phyloP scores from a whole-genome alignment of 2,113 vertebrate species.

The Bufo gargarizans region DNA sequence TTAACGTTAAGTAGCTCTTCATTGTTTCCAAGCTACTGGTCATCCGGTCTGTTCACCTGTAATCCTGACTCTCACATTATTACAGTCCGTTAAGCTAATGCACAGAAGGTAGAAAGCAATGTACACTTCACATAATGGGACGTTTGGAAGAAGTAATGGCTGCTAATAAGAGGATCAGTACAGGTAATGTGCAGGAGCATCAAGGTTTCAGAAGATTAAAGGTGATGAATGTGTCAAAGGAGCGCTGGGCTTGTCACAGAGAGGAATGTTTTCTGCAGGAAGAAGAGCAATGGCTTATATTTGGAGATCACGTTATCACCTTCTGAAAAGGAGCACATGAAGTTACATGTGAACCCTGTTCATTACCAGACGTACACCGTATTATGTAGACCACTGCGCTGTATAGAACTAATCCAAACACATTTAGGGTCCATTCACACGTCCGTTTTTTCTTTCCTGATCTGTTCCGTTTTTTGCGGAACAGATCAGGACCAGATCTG shows the following conservation, averaged over 20 bases:
- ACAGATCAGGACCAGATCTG: too few species aligned
- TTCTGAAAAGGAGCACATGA: neutral
- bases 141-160: constrained; percentile 39
- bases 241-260: neutral
- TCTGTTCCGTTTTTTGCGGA: too few species aligned
- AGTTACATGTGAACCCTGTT: neutral
- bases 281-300: neutral
- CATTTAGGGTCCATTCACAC: too few species aligned
- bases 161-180: constrained; percentile 32
- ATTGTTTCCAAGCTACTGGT: constrained; percentile 52
- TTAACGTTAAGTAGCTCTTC: constrained; percentile 57
- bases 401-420: neutral
- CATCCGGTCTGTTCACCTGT: constrained; percentile 47
- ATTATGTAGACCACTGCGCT: neutral
- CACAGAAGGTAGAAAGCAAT: constrained; percentile 2
- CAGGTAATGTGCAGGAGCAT: constrained; percentile 14
- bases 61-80: constrained; percentile 53
- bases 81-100: neutral
- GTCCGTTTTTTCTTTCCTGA: too few species aligned
- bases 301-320: neutral
- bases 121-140: neutral
- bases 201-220: constrained; percentile 32
- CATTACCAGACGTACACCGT: too few species aligned
- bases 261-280: neutral
- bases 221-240: constrained; percentile 26